Evolutionary conservation across 2,888 invertebrate genomes (phyloP).

Genomic region (Plagiodera versicolora): DNA sequence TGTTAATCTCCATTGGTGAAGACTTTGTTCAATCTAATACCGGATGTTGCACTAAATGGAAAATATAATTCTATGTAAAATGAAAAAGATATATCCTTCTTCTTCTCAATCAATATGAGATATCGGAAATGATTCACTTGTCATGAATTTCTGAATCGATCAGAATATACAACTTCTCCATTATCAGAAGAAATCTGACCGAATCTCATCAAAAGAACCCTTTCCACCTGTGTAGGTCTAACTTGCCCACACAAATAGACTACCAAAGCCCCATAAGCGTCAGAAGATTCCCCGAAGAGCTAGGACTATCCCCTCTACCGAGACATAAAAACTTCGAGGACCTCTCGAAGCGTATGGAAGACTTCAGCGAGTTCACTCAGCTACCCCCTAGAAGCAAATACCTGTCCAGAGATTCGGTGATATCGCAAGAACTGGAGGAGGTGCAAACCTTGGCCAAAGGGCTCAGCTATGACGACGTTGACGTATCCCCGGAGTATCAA

Average conservation of each 20-base stretch:
- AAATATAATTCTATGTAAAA: too few species aligned
- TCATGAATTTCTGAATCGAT: too few species aligned
- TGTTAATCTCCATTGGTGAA: too few species aligned
- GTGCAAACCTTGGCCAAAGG: conserved; percentile 46
- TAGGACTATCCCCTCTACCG: conserved; percentile 41
- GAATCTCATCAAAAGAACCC: not conserved
- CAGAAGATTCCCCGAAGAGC: conserved; percentile 26
- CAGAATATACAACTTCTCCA: too few species aligned
- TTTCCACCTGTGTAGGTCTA: not conserved
- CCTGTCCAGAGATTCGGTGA: conserved; percentile 45
- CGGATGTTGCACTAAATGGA: too few species aligned
- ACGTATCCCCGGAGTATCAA: conserved; percentile 42
- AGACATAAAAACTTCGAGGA: conserved; percentile 44
- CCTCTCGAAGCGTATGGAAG: conserved; percentile 32
- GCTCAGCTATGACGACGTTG: conserved; percentile 30
- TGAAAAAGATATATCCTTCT: too few species aligned
- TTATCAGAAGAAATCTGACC: too few species aligned
- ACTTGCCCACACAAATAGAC: conserved; percentile 17
- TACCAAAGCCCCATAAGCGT: conserved; percentile 19
- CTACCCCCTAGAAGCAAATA: conserved; percentile 41
- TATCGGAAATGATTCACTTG: too few species aligned
- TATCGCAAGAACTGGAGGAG: conserved; percentile 50
- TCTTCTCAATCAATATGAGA: too few species aligned
- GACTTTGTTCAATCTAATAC: too few species aligned
- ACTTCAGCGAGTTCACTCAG: conserved; percentile 28